These are phyloP conservation scores for Lochmaea capreae DNA, from an alignment of 2,888 invertebrate genomes.

Conservation along the genomic window DNA sequence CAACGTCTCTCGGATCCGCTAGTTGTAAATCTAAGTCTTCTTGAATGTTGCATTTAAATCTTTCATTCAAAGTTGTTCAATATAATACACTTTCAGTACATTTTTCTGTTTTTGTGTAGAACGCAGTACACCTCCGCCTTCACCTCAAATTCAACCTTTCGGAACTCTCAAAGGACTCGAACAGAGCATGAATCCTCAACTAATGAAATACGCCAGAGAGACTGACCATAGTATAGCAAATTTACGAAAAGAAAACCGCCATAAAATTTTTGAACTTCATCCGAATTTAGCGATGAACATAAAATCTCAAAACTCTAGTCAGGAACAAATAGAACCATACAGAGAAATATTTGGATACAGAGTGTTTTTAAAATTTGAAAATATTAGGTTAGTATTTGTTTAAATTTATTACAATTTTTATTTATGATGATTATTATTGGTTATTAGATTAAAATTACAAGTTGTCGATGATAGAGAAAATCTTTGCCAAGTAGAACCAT, in stretches of 20 bases:
- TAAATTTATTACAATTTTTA: not conserved
- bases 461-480: slow-evolving; percentile 82
- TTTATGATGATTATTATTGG: not conserved
- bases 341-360: slow-evolving; percentile 90
- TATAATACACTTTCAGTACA: too few relatives aligned
- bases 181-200: slow-evolving; percentile 91
- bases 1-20: too few relatives aligned
- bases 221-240: slow-evolving; percentile 88
- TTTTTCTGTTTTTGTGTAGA: slow-evolving; percentile 50
- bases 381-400: slow-evolving; percentile 70
- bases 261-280: slow-evolving; percentile 82
- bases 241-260: slow-evolving; percentile 82
- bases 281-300: slow-evolving; percentile 69
- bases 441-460: slow-evolving; percentile 79
- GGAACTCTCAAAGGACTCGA: slow-evolving; percentile 90
- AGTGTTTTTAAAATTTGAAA: slow-evolving; percentile 85
- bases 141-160: slow-evolving; percentile 75
- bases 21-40: too few relatives aligned
- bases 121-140: slow-evolving; percentile 70
- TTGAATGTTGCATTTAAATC: too few relatives aligned
- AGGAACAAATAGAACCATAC: slow-evolving; percentile 75
- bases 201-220: slow-evolving; percentile 90
- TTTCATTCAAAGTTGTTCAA: too few relatives aligned
- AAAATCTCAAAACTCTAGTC: slow-evolving; percentile 60
- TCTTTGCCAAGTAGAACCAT: slow-evolving; percentile 88